Percentiles rank a stretch among this genome's conserved stretches.
These are phyloP conservation scores for Syngnathoides biaculeatus DNA, from an alignment of 2,113 vertebrate species.

Conservation along the genomic window DNA sequence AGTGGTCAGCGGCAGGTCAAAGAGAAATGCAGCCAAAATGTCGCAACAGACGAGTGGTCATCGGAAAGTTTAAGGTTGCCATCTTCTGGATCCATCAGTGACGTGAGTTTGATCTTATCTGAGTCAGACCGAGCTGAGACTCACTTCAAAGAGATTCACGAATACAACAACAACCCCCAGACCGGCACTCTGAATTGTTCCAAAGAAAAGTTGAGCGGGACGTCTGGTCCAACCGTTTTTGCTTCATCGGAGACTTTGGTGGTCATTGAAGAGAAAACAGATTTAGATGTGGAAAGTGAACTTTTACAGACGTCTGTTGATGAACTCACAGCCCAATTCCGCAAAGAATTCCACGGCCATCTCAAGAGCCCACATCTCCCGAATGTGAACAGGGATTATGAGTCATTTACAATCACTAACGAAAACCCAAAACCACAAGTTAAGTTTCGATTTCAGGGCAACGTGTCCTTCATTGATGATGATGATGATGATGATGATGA, in stretches of 20 bases:
- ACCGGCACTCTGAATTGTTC: constrained; percentile 11
- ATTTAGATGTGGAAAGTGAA: constrained; percentile 18
- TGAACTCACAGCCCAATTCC: constrained; percentile 21
- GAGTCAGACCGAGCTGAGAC: constrained; percentile 60
- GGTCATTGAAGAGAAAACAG: constrained; percentile 41
- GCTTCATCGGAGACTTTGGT: constrained; percentile 4
- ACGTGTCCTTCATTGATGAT: constrained; percentile 61
- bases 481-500: constrained; percentile 7
- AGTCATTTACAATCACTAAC: constrained; percentile 22
- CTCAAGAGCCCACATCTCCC: constrained; percentile 12
- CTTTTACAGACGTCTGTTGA: constrained; percentile 23
- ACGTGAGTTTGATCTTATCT: constrained; percentile 54
- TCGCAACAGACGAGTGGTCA: constrained; percentile 24
- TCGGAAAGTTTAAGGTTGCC: constrained; percentile 22
- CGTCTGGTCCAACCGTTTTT: constrained; percentile 9
- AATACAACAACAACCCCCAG: constrained; percentile 24
- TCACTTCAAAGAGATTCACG: constrained; percentile 58
- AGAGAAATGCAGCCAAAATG: constrained; percentile 27
- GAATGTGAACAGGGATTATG: constrained; percentile 16
- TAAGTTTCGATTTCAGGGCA: constrained; percentile 7
- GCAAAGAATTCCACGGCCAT: constrained; percentile 13
- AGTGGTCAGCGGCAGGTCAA: constrained; percentile 19
- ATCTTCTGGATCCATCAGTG: constrained; percentile 48
- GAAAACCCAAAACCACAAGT: constrained; percentile 19
- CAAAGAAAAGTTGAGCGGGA: constrained; percentile 15